These are phyloP conservation scores for Cottoperca gobio DNA, from an alignment of 2,797 vertebrate genomes.

Conservation along the genomic window DNA sequence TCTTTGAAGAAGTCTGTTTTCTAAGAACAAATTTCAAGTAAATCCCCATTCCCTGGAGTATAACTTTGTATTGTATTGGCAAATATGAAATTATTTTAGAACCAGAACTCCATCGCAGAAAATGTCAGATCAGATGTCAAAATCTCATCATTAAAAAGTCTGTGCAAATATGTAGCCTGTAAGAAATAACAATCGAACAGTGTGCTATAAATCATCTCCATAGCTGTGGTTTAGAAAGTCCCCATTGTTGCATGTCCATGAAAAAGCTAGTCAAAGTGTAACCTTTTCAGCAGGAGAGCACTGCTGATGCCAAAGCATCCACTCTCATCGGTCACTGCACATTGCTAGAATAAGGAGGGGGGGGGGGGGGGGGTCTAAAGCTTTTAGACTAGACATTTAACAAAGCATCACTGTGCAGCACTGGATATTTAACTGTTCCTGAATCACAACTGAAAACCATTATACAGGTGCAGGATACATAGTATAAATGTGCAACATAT, in stretches of 20 bases:
- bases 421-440: background rate
- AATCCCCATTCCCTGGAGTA: background rate
- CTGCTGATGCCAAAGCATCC: background rate
- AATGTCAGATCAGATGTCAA: background rate
- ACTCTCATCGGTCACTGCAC: background rate
- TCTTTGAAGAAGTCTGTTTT: background rate
- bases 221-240: background rate
- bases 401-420: background rate
- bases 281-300: background rate
- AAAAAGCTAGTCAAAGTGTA: background rate
- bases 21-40: background rate
- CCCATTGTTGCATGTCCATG: background rate
- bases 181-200: background rate
- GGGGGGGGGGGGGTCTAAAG: background rate
- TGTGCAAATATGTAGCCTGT: background rate
- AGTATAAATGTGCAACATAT: background rate
- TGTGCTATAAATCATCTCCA: background rate
- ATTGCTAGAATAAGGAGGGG: background rate
- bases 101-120: background rate
- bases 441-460: background rate
- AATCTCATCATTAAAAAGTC: background rate
- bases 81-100: background rate
- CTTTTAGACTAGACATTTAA: too few species aligned
- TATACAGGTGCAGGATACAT: background rate
- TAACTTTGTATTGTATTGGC: background rate